Percentiles rank a stretch among this genome's conserved stretches.
Evolutionary conservation across 2,888 invertebrate genomes (phyloP).

Genomic region (Dascillus cervinus): DNA sequence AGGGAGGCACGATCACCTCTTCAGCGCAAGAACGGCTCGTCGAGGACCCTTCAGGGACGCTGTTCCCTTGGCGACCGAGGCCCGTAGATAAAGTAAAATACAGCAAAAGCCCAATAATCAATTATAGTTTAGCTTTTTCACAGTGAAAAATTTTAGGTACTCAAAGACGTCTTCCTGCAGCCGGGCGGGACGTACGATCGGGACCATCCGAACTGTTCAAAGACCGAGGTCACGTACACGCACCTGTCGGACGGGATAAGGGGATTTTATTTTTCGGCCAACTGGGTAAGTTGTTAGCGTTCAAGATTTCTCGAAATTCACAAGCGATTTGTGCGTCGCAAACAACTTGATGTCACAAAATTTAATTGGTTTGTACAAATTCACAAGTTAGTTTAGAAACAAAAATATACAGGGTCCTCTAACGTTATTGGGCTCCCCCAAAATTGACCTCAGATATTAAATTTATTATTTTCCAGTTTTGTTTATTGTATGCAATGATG

Average conservation of each 20-base stretch:
- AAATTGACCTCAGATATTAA: too few relatives aligned
- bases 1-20: constrained; percentile 56
- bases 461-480: too few relatives aligned
- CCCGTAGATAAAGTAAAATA: constrained; percentile 52
- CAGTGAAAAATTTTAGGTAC: constrained; percentile 30
- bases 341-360: too few relatives aligned
- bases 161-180: constrained; percentile 44
- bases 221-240: constrained; percentile 40
- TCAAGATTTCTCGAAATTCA: too few relatives aligned
- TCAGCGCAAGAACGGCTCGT: constrained; percentile 57
- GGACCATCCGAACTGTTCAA: constrained; percentile 29
- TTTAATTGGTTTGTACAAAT: too few relatives aligned
- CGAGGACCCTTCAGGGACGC: constrained; percentile 56
- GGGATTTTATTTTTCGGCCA: constrained; percentile 81
- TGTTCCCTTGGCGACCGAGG: constrained; percentile 75
- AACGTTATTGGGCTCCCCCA: too few relatives aligned
- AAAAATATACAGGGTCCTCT: too few relatives aligned
- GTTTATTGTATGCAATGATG: too few relatives aligned
- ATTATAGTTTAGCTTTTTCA: neutral
- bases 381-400: too few relatives aligned
- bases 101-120: too few relatives aligned
- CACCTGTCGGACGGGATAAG: constrained; percentile 58
- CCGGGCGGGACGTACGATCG: constrained; percentile 32
- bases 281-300: constrained; percentile 74
- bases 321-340: too few relatives aligned